Conservation (phyloP, 2,797 vertebrate species). For the Petrocephalus schoutedeni region DNA sequence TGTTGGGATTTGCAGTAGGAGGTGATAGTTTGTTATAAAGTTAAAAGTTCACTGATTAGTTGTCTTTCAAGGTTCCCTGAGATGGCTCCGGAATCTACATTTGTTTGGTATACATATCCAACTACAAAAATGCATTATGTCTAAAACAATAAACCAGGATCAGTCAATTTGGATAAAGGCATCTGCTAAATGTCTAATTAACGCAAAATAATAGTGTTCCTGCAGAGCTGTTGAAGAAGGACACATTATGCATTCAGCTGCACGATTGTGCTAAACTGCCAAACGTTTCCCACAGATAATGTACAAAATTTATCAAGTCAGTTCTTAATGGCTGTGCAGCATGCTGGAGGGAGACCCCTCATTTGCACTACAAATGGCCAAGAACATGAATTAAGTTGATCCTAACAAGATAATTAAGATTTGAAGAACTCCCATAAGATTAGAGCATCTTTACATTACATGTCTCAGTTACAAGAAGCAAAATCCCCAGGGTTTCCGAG, state of each 20-base stretch:
- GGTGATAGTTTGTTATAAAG: background rate
- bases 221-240: too few species aligned
- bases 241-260: background rate
- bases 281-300: background rate
- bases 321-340: background rate
- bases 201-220: background rate
- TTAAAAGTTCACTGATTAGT: background rate
- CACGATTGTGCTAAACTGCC: background rate
- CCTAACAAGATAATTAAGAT: conserved; percentile 26
- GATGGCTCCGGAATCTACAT: background rate
- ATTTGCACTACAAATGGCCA: conserved; percentile 32
- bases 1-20: background rate
- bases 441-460: conserved; percentile 28
- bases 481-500: conserved; percentile 41
- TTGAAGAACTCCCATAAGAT: conserved; percentile 20
- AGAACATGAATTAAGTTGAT: conserved; percentile 20
- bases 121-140: background rate
- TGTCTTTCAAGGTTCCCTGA: background rate
- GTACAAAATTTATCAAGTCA: background rate
- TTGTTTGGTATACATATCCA: background rate
- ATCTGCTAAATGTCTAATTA: background rate
- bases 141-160: background rate
- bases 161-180: background rate
- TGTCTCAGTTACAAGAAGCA: conserved; percentile 40
- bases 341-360: background rate